Conservation (phyloP, 2,797 vertebrate genomes). For the Pseudocheirus occidentalis region DNA sequence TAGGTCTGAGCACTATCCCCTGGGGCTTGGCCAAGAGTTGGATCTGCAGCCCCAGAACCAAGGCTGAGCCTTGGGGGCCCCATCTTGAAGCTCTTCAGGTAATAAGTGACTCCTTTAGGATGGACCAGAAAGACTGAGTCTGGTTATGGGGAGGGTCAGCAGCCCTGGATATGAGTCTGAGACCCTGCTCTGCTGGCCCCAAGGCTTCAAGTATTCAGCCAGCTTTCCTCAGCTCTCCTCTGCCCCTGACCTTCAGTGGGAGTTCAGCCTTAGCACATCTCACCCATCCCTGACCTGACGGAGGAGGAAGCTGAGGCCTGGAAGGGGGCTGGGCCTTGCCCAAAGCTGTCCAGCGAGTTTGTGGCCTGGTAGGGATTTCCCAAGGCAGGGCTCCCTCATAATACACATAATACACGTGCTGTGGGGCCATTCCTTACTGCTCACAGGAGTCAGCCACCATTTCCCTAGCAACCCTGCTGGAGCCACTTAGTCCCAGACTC, state of each 20-base stretch:
- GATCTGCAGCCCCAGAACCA: neutral
- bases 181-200: neutral
- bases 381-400: neutral
- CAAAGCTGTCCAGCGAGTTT: neutral
- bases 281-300: neutral
- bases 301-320: neutral
- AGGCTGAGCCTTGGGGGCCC: neutral
- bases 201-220: neutral
- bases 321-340: neutral
- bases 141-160: neutral
- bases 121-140: neutral
- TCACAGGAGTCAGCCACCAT: neutral
- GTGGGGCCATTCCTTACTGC: neutral
- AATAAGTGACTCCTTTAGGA: neutral
- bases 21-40: neutral
- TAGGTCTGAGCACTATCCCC: no score
- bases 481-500: neutral
- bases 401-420: neutral
- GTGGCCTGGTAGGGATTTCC: neutral
- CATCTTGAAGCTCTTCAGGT: neutral
- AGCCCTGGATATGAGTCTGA: neutral
- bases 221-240: neutral
- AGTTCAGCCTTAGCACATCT: neutral
- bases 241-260: neutral
- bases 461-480: neutral